phyloP scores from a whole-genome alignment of 2,797 vertebrate species.

The Meda fulgida region DNA sequence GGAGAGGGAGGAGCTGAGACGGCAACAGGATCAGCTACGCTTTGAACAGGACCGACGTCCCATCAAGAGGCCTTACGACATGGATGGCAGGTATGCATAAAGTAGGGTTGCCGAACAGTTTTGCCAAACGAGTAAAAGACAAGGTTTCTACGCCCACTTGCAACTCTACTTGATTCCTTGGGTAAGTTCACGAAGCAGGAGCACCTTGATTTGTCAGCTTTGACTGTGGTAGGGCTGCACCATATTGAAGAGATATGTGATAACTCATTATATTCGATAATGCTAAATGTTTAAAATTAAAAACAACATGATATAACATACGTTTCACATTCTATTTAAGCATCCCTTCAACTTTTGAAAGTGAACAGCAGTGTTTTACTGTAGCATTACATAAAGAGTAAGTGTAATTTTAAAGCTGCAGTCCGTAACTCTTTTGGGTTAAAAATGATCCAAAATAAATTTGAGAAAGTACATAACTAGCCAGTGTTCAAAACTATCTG shows the following conservation, averaged over 20 bases:
- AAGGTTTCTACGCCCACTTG: not conserved
- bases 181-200: not conserved
- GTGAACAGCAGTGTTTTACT: not conserved
- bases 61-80: conserved; percentile 85
- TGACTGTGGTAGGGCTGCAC: not conserved
- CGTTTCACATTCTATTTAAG: not conserved
- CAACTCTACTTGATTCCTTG: not conserved
- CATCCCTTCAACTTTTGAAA: not conserved
- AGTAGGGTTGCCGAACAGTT: not conserved
- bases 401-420: not conserved
- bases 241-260: not conserved
- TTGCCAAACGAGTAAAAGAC: conserved; percentile 1
- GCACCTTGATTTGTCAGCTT: not conserved
- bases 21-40: conserved; percentile 93
- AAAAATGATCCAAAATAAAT: no score
- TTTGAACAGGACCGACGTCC: conserved; percentile 89
- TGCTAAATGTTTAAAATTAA: not conserved
- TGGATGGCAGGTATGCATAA: conserved; percentile 81
- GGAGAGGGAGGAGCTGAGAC: conserved; percentile 90
- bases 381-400: not conserved
- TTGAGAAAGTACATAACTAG: no score
- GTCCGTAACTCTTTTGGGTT: no score
- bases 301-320: no score
- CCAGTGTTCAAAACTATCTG: no score
- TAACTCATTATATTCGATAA: not conserved